Evolutionary conservation across 2,888 invertebrate species (phyloP).

Genomic region (Aleiodes leptofemur): DNA sequence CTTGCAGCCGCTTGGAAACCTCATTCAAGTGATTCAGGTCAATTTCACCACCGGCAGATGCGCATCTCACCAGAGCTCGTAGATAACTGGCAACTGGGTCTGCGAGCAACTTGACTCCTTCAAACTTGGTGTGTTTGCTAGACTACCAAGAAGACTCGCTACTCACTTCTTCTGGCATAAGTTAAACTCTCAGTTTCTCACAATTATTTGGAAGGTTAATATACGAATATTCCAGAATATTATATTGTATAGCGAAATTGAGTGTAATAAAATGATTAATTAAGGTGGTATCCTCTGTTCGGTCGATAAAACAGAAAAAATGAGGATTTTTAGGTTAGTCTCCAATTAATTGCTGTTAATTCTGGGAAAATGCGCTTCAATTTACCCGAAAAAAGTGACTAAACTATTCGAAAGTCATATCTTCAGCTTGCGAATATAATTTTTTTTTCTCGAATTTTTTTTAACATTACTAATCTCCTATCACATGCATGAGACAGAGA

Average conservation of each 20-base stretch:
- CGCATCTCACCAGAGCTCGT: slow-evolving; percentile 30
- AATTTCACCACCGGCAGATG: slow-evolving; percentile 40
- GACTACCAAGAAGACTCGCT: slow-evolving; percentile 12
- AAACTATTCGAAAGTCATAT: no score
- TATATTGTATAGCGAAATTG: neutral
- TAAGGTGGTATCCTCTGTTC: no score
- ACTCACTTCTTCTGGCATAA: slow-evolving; percentile 27
- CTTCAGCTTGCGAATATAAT: no score
- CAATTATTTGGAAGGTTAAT: neutral
- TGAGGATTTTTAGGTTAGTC: no score
- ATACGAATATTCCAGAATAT: neutral
- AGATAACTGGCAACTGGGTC: slow-evolving; percentile 22
- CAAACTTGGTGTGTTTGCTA: slow-evolving; percentile 36
- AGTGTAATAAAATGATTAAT: neutral
- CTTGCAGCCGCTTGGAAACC: neutral
- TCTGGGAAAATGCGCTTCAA: no score
- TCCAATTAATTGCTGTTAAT: no score
- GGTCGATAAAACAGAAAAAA: no score
- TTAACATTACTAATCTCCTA: no score
- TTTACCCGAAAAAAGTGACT: no score
- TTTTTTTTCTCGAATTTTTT: no score
- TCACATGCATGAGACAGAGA: no score
- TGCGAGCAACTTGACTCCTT: slow-evolving; percentile 38
- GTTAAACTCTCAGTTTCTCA: slow-evolving; percentile 22
- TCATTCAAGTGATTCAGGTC: slow-evolving; percentile 37